A percentile compares a stretch with the other conserved stretches of the same genome.
Evolutionary conservation across 92 coral and sea anemone species (phyloP).

Genomic region (Micromussa lordhowensis): DNA sequence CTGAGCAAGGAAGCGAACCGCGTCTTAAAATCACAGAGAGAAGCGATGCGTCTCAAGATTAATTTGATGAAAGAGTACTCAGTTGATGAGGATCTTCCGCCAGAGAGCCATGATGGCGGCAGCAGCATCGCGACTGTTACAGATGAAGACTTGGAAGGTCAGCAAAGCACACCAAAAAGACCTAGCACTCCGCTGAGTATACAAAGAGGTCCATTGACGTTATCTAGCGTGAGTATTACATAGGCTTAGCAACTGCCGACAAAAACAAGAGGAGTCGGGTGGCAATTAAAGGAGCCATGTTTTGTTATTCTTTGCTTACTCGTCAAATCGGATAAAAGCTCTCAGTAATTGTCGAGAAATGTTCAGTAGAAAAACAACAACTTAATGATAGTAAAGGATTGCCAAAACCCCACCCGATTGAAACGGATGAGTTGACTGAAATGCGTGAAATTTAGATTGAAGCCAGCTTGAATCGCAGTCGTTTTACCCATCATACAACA

Average conservation of each 20-base stretch:
- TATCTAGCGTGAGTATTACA: slow-evolving; percentile 33
- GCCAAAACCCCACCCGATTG: not conserved
- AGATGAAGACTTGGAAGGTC: not conserved
- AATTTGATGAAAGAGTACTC: slow-evolving; percentile 34
- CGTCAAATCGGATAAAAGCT: not conserved
- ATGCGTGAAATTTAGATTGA: not conserved
- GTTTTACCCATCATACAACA: not conserved
- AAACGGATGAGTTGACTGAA: not conserved
- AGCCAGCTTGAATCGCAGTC: not conserved
- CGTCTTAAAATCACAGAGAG: slow-evolving; percentile 26
- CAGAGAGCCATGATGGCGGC: slow-evolving; percentile 6
- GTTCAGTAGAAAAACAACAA: not conserved
- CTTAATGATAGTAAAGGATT: not conserved
- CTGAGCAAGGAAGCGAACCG: not conserved
- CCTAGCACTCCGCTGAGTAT: slow-evolving; percentile 21
- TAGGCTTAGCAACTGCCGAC: not conserved
- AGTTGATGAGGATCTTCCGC: slow-evolving; percentile 22
- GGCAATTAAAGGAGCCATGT: not conserved
- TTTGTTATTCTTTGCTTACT: not conserved
- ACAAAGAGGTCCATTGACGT: not conserved
- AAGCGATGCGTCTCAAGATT: slow-evolving; percentile 28
- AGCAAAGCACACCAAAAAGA: slow-evolving; percentile 1
- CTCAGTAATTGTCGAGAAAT: not conserved
- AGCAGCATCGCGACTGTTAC: not conserved
- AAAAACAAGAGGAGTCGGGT: not conserved